Evolutionary conservation across 2,113 vertebrate species (phyloP), one percentile per base, ranked within the genome.

Genomic region (Sceloporus tristichus): DNA sequence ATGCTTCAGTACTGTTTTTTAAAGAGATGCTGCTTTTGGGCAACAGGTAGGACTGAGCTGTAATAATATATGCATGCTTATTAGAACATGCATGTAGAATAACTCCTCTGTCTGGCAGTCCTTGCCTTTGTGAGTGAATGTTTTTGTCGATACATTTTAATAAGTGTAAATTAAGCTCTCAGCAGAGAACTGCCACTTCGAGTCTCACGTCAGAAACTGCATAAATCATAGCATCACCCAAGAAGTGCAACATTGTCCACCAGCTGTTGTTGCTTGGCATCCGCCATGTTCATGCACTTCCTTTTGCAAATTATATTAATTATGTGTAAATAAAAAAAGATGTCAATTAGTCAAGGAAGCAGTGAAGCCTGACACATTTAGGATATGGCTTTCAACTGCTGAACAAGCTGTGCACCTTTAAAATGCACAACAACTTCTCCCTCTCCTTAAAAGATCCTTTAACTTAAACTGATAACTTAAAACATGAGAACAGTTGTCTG

Each of bases 301-400:
- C 65, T 88, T 88, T 84, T 78, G 81, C 87, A 88, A 84, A 88
- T 84, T 78, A 88, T 83, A 88, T 88, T 88, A 88, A 88, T 88
- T 88, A 88, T 78, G 87, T 88, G 87, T 88, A 88, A 88, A 88
- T 84, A 87, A 87, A 87, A 81, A 87, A 88, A 84, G 74, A 88
- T 88, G 87, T 84, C 74, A 84, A 88, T 88, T 88, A 84, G 73
- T 73, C 74, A 70, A 62, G 87, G 74, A 48, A 84, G 80, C 87
- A 84, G 23, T 88, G 87, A 71, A 88, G 87, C 80, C 38, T 42
- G 42, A 56, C 80, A 88, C 80, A 56, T 83, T 77, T 83, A 83
- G 73, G 59, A 70, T 56, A 62, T 25, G 70, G 81, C 14, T 70
- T 53, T 68, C 74, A 68, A 38, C 48, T 38, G 23, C 74, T 38